Evolutionary conservation across 2,888 invertebrate genomes (phyloP).

Genomic region (Scaptomyza caliginosa): DNA sequence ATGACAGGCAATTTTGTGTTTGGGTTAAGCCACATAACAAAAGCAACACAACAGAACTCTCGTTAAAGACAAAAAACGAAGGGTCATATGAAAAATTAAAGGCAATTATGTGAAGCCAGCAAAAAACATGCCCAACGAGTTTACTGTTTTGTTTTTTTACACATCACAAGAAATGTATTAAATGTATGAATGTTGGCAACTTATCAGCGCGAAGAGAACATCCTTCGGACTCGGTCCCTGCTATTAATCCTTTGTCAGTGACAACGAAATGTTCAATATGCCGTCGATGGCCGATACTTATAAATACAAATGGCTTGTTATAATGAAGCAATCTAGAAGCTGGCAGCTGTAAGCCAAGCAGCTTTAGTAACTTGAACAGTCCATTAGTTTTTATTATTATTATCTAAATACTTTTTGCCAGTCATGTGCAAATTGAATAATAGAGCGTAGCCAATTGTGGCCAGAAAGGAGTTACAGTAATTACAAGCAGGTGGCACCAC

Average conservation of each 20-base stretch:
- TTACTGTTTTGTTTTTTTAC: background rate
- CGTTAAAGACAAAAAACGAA: conserved; percentile 41
- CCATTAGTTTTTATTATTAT: conserved; percentile 55
- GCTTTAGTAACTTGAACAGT: background rate
- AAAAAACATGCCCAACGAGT: conserved; percentile 17
- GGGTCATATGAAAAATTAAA: conserved; percentile 54
- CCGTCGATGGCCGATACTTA: conserved; percentile 15
- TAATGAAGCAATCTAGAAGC: conserved; percentile 1
- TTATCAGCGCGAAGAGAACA: conserved; percentile 19
- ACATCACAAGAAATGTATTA: conserved; percentile 1
- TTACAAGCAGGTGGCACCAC: conserved; percentile 21
- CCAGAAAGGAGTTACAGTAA: conserved; percentile 13
- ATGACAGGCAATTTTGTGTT: conserved; percentile 63
- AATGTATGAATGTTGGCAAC: conserved; percentile 21
- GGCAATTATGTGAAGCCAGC: conserved; percentile 41
- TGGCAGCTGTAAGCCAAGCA: background rate
- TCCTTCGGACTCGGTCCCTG: conserved; percentile 24
- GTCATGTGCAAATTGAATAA: conserved; percentile 57
- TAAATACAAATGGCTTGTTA: conserved; percentile 34
- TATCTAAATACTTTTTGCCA: conserved; percentile 38
- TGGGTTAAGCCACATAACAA: conserved; percentile 29
- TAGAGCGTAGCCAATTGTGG: conserved; percentile 35
- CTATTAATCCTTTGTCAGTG: conserved; percentile 41
- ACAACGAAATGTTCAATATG: conserved; percentile 44
- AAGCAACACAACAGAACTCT: conserved; percentile 27